Evolutionary conservation across 2,888 invertebrate species (phyloP).

Genomic region (Parnassius smintheus): DNA sequence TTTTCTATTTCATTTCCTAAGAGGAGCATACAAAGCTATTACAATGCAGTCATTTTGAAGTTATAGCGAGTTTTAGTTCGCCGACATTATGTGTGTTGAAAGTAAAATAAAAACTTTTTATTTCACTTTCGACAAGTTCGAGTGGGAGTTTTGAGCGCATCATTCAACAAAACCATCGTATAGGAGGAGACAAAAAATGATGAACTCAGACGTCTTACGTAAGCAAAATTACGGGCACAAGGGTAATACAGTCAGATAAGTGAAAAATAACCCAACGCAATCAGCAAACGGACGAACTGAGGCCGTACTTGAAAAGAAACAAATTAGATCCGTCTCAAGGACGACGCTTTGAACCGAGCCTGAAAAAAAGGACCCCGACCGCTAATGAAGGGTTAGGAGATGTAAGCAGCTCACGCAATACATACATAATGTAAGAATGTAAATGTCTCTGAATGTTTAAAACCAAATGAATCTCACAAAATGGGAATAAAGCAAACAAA

Average conservation of each 20-base stretch:
- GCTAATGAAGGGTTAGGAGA: slow-evolving; percentile 69
- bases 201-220: slow-evolving; percentile 38
- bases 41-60: slow-evolving; percentile 24
- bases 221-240: slow-evolving; percentile 57
- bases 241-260: slow-evolving; percentile 53
- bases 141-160: slow-evolving; percentile 11
- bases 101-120: not conserved
- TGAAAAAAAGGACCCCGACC: slow-evolving; percentile 53
- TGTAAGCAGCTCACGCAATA: slow-evolving; percentile 32
- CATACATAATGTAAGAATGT: not conserved
- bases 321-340: slow-evolving; percentile 76
- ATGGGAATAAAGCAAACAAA: not conserved
- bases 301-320: slow-evolving; percentile 71
- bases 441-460: not conserved
- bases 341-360: slow-evolving; percentile 60
- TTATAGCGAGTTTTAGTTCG: slow-evolving; percentile 17
- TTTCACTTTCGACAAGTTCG: slow-evolving; percentile 7
- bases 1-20: slow-evolving; percentile 23
- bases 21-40: slow-evolving; percentile 6
- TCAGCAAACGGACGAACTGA: slow-evolving; percentile 57
- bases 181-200: slow-evolving; percentile 15
- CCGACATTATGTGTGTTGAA: not conserved
- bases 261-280: slow-evolving; percentile 59
- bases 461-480: slow-evolving; percentile 6
- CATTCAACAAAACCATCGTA: slow-evolving; percentile 26